Conservation (phyloP, 2,113 vertebrate genomes). For the Boulengeromyrus knoepffleri region DNA sequence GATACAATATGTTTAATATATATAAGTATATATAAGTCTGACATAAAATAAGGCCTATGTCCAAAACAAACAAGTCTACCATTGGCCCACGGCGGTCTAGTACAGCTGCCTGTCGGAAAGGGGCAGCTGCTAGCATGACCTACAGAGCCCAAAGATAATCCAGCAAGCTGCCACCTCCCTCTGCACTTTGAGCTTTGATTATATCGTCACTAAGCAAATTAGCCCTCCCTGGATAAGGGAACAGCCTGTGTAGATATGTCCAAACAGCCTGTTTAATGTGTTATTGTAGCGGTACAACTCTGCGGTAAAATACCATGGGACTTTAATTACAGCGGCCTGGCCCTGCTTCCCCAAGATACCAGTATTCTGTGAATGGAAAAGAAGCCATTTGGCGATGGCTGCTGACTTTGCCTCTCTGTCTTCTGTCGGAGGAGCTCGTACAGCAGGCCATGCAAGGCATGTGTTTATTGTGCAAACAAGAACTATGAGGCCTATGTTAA, state of each 20-base stretch:
- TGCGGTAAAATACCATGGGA: background rate
- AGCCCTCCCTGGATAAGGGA: constrained; percentile 12
- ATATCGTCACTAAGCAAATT: constrained; percentile 35
- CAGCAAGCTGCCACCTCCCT: constrained; percentile 17
- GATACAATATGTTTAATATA: background rate
- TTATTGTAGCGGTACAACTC: background rate
- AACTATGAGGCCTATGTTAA: constrained; percentile 46
- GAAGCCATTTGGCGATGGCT: background rate
- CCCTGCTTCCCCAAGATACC: background rate
- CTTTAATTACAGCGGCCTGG: background rate
- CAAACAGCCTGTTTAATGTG: constrained; percentile 22
- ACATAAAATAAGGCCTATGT: background rate
- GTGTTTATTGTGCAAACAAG: constrained; percentile 53
- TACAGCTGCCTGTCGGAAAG: background rate
- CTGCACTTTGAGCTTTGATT: constrained; percentile 33
- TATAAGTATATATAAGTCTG: background rate
- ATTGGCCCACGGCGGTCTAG: constrained; percentile 4
- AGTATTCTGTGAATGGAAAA: background rate
- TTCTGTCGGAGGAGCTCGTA: constrained; percentile 36
- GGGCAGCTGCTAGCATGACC: constrained; percentile 4
- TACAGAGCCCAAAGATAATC: constrained; percentile 22
- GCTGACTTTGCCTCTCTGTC: background rate
- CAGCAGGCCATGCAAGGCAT: constrained; percentile 25
- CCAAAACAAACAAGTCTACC: constrained; percentile 6
- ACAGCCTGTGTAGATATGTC: constrained; percentile 16